A percentile compares a stretch with the other conserved stretches of the same genome.
Evolutionary conservation across 2,888 invertebrate genomes (phyloP).

Genomic region (Orthosia gracilis): DNA sequence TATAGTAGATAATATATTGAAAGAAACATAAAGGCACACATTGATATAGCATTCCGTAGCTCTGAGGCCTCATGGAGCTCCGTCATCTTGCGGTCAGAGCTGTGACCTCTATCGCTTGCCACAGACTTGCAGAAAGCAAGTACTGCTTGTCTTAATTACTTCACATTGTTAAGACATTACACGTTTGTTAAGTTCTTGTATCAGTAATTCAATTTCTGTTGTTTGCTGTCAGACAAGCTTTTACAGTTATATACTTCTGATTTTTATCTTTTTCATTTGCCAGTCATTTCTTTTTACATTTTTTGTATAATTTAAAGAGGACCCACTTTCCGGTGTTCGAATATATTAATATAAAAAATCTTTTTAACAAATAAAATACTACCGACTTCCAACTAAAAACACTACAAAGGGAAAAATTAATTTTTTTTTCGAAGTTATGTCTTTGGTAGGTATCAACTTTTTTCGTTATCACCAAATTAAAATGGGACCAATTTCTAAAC

Average conservation of each 20-base stretch:
- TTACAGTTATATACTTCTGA: background rate
- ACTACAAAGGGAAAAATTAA: too few relatives aligned
- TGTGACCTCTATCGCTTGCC: slow-evolving; percentile 46
- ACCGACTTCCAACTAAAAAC: too few relatives aligned
- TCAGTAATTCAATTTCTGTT: background rate
- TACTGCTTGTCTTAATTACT: slow-evolving; percentile 2
- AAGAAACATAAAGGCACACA: slow-evolving; percentile 35
- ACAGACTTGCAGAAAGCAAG: slow-evolving; percentile 22
- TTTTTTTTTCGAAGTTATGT: too few relatives aligned
- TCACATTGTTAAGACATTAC: background rate
- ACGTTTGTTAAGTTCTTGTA: background rate
- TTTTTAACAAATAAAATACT: too few relatives aligned
- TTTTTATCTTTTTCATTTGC: background rate
- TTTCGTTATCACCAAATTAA: too few relatives aligned
- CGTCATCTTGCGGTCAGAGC: slow-evolving; percentile 59
- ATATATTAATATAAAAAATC: too few relatives aligned
- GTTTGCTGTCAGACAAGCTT: background rate
- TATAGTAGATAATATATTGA: slow-evolving; percentile 13
- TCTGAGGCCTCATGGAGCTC: slow-evolving; percentile 19
- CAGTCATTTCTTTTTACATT: too few relatives aligned
- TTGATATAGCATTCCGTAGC: slow-evolving; percentile 47
- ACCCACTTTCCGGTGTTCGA: too few relatives aligned
- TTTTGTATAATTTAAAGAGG: too few relatives aligned
- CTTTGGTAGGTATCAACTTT: too few relatives aligned
- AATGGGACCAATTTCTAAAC: too few relatives aligned